Evolutionary conservation across 2,113 vertebrate species (phyloP).

Genomic region (Solea solea): DNA sequence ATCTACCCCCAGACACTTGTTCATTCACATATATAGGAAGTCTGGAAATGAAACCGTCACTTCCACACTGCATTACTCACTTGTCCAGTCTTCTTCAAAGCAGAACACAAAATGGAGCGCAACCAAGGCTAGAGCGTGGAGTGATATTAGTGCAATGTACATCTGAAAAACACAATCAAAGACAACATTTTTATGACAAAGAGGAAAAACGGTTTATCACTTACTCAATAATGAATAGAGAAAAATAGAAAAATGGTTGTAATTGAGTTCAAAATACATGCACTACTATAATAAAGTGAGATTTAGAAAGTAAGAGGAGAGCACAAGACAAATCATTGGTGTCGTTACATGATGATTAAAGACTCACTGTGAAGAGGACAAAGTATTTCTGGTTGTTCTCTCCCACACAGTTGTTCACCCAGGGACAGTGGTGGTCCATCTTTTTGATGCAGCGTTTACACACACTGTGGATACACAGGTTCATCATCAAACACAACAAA

Average conservation of each 20-base stretch:
- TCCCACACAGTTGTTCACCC: conserved; percentile 99
- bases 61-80: conserved; percentile 81
- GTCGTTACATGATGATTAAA: neutral
- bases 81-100: conserved; percentile 96
- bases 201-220: too few species aligned
- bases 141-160: conserved; percentile 98
- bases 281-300: neutral
- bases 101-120: conserved; percentile 96
- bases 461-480: conserved; percentile 82
- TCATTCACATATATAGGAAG: neutral
- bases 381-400: conserved; percentile 99
- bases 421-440: conserved; percentile 99
- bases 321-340: neutral
- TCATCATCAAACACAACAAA: neutral
- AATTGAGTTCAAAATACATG: neutral
- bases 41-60: neutral
- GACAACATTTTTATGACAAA: neutral
- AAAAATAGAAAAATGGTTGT: too few species aligned
- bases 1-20: neutral
- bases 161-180: conserved; percentile 84
- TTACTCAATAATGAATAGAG: too few species aligned
- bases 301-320: neutral
- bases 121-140: conserved; percentile 93
- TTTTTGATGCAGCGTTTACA: conserved; percentile 99
- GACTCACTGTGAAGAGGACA: conserved; percentile 98